Evolutionary conservation across 2,888 invertebrate species (phyloP), one percentile per base, ranked within the genome.

Genomic region (Cryptus viduatorius): DNA sequence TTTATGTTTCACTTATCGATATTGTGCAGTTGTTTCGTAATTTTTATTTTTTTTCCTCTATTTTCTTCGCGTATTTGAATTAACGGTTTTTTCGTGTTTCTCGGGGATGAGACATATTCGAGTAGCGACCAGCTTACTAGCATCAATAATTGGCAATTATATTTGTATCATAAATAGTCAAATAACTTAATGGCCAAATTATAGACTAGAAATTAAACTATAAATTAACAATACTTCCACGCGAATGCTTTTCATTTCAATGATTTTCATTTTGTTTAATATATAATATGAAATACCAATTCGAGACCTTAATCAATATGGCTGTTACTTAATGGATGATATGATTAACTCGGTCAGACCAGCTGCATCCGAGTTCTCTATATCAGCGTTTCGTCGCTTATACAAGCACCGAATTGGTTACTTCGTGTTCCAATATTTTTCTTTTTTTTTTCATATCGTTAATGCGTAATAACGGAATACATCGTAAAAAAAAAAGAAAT

Each of bases 121-220:
- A 90, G 89, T 86, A 89, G 89, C 89, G 89, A 89, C 83, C 83
- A 86, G 67, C 78, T 82, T 68, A 61, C 76, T 85, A 86, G 86
- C 79, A 85, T 90, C 87, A 87, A 86, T 86, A 82, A 89, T 90
- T 89, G 88, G 89, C 88, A 89, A 88, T 89, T 86, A 86, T 88
- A 88, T 86, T 78, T 84, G 50, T 75, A 80, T 84, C 77, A 83
- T 83, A 84, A 83, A 78, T 86, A 86, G 81, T 84, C 80, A 78
- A 84, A 78, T 81, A 86, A 84, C 82, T 85, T 72, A 84, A 87
- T 85, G 84, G 83, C 80, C 84, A 86, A 84, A 82, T 87, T 83
- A 85, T 48, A 84, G 87, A 88, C 86, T 87, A 88, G 85, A 87
- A 85, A 61, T 24, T 85, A 79, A 86, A 85, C 81, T 84, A 86